Evolutionary conservation across 2,797 vertebrate species (phyloP), one percentile per base, ranked within the genome.

Genomic region (Eptatretus atami): DNA sequence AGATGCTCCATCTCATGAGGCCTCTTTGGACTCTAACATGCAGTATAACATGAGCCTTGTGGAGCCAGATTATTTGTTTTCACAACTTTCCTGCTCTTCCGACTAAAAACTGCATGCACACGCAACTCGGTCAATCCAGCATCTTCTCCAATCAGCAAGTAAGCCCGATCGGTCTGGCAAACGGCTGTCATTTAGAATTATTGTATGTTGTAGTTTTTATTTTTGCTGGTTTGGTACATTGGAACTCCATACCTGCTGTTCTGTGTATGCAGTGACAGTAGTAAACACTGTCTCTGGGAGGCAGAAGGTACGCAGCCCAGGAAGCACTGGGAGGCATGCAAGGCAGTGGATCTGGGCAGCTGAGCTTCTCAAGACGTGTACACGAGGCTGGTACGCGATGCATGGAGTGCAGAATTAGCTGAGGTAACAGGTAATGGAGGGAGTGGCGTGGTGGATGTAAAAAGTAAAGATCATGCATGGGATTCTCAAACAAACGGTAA

Each of bases 401-500:
- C 92, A 98, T 98, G 54, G 92, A 98, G 78, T 98, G 92, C 64
- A 98, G 81, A 69, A 98, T 96, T 66, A 98, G 92, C 92, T 98
- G 71, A 3, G 19, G 66, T 53, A 52, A 15, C 8, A 9, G 55
- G 55, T 15, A 24, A 60, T 15, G 55, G 55, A 15, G 24, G 55
- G 55, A 15, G 55, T 44, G 6, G 6, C 31, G 31, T 44, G 31
- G 6, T 44, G n/a, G 31, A 44, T 44, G n/a, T 44, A 44, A 44
- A 44, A 44, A 44, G 31, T 8, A 44, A 44, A 44, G 31, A 44
- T 44, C 31, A 44, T 44, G 31, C 31, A 44, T 44, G 31, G 31
- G 31, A 44, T 44, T 44, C n/a, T 44, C 4, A 44, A n/a, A n/a
- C n/a, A 44, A 44, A 44, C 31, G 31, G 31, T 44, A 44, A 4